Percentiles rank a stretch among this genome's conserved stretches.
Conservation (phyloP, 2,888 invertebrate species). For the Mantis religiosa region DNA sequence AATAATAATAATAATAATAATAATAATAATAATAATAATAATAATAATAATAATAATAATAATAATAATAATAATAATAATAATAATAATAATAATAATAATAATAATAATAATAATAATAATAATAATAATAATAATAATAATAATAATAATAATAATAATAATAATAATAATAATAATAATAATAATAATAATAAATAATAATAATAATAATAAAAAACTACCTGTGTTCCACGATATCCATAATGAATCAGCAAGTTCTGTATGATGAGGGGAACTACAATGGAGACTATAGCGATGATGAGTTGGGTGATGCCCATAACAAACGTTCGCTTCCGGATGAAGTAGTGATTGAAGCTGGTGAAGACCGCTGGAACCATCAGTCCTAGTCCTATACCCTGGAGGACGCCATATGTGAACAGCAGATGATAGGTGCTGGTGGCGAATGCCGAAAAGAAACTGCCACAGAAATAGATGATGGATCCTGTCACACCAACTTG, state of each 20-base stretch:
- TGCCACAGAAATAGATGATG: conserved; percentile 54
- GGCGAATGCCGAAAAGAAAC: conserved; percentile 59
- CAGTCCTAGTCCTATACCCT: conserved; percentile 66
- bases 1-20: too few relatives aligned
- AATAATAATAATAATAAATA: too few relatives aligned
- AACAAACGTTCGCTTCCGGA: conserved; percentile 63
- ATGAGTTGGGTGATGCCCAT: conserved; percentile 70
- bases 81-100: too few relatives aligned
- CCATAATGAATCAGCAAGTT: conserved; percentile 60
- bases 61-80: too few relatives aligned
- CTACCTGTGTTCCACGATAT: conserved; percentile 57
- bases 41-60: too few relatives aligned
- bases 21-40: too few relatives aligned
- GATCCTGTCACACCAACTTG: conserved; percentile 64
- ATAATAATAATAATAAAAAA: neutral
- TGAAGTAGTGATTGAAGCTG: conserved; percentile 71
- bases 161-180: too few relatives aligned
- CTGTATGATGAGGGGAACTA: conserved; percentile 62
- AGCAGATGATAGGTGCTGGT: conserved; percentile 59
- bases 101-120: too few relatives aligned
- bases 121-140: too few relatives aligned
- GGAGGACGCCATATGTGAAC: conserved; percentile 60
- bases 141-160: too few relatives aligned
- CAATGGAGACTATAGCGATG: conserved; percentile 63
- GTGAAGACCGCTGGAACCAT: conserved; percentile 70